Evolutionary conservation across 2,797 vertebrate species (phyloP), one percentile per base, ranked within the genome.

Genomic region (Phalanger gymnotis): DNA sequence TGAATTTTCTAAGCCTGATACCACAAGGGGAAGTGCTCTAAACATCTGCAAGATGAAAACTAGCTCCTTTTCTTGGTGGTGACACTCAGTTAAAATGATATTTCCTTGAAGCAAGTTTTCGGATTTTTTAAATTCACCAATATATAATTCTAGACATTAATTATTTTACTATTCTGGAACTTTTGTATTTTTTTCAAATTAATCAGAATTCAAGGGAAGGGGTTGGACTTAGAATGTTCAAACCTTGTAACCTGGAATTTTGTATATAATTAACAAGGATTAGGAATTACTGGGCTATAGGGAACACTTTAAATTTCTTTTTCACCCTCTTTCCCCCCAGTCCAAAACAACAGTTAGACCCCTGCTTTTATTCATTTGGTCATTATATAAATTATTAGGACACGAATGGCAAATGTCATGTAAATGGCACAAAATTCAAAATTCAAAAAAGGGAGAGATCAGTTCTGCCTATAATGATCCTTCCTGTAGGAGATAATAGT

Each of bases 31-130:
- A 94, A 89, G 54, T 22, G 28, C 66, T 87, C 14, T 54, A 96
- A 96, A 96, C 89, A 66, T 94, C 90, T 55, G 30, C 4, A 5
- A 1, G 34, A 91, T 96, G 90, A 96, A 92, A 96, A 51, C n/a
- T 0, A 0, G 87, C 61, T 40, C 93, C 92, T 91, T 95, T 53
- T 54, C 1, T 0, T 53, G 34, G 27, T 53, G 51, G 89, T 16
- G 92, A 89, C 30, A 92, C 93, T 54, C 92, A 90, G 91, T 93
- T 92, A 97, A 95, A 91, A 93, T 96, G 13, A 53, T 96, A 11
- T 94, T 55, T 93, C 92, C 92, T 96, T 93, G 92, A 5, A n/a
- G 40, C 3, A 54, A 90, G 57, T 90, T 73, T 94, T 91, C 90
- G 40, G 95, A 58, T 91, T 93, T 94, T 94, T 73, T 9, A 40